Evolutionary conservation across 2,113 vertebrate species (phyloP).

Genomic region (Brienomyrus brachyistius): DNA sequence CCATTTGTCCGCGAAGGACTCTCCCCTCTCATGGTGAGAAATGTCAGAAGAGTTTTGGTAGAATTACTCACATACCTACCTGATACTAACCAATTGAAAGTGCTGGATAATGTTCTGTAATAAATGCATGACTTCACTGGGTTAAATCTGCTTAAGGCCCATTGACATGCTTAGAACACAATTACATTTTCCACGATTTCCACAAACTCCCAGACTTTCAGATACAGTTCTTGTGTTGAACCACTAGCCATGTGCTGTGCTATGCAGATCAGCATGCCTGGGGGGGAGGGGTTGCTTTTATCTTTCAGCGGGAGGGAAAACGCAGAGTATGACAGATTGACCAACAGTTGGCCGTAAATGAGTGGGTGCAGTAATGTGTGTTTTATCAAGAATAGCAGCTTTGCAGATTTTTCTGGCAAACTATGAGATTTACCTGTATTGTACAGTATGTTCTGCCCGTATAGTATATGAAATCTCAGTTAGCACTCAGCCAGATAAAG

Average conservation of each 20-base stretch:
- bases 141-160: neutral
- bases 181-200: neutral
- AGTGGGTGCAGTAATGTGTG: neutral
- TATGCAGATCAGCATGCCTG: neutral
- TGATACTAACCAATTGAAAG: neutral
- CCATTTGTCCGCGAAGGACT: neutral
- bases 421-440: neutral
- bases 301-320: neutral
- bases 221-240: neutral
- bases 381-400: neutral
- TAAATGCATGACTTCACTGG: neutral
- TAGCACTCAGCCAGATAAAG: neutral
- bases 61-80: neutral
- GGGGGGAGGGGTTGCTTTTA: neutral
- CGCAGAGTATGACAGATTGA: neutral
- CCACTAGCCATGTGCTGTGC: neutral
- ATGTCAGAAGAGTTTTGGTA: neutral
- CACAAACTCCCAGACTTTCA: neutral
- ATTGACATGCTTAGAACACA: neutral
- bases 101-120: neutral
- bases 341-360: neutral
- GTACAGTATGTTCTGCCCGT: neutral
- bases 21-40: neutral
- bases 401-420: neutral
- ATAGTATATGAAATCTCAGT: neutral